These are phyloP conservation scores for Lepidocyrtoides sp. DNA, from an alignment of 2,888 invertebrate species.

Conservation along the genomic window DNA sequence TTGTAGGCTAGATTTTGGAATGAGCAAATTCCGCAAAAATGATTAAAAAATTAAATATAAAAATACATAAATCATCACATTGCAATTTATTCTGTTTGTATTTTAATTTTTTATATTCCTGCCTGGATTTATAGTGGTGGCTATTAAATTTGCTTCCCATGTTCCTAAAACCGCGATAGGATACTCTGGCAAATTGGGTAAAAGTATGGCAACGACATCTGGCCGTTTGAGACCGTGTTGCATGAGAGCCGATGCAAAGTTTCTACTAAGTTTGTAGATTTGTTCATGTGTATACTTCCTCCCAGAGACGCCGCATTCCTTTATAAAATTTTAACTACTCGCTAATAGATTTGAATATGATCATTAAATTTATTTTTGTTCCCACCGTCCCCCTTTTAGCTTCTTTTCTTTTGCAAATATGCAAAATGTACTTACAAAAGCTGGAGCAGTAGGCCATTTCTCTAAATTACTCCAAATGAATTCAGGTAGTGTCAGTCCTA, in stretches of 20 bases:
- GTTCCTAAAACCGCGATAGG: constrained; percentile 71
- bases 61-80: too few species aligned
- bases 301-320: constrained; percentile 82
- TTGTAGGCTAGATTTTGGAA: too few species aligned
- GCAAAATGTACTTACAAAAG: constrained; percentile 80
- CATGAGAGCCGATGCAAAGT: constrained; percentile 81
- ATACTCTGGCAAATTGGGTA: constrained; percentile 85
- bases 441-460: constrained; percentile 80
- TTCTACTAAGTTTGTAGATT: constrained; percentile 81
- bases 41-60: too few species aligned
- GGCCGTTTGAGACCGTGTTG: constrained; percentile 78
- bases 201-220: constrained; percentile 84
- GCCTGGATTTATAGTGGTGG: constrained; percentile 84
- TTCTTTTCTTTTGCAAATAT: too few species aligned
- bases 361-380: too few species aligned
- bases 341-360: not conserved
- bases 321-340: constrained; percentile 41
- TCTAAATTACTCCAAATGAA: constrained; percentile 82
- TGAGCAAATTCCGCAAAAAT: too few species aligned
- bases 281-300: constrained; percentile 77
- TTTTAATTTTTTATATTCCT: too few species aligned
- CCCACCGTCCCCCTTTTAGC: not conserved
- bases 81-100: not conserved
- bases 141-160: constrained; percentile 84
- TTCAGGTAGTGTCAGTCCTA: constrained; percentile 79